Conservation (phyloP, 2,888 invertebrate genomes). For the Trichopria drosophilae region DNA sequence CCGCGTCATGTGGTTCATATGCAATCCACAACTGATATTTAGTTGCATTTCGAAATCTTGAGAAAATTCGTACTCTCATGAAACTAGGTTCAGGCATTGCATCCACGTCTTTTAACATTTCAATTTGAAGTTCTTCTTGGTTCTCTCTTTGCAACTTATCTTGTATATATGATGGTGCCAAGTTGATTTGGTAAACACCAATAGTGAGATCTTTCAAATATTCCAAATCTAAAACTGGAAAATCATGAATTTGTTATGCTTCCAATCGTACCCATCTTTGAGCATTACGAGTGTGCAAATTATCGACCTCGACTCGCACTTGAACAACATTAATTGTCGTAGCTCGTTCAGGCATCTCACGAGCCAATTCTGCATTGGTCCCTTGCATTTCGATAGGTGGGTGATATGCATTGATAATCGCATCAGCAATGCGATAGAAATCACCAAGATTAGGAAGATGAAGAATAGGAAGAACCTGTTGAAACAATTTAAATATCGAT, state of each 20-base stretch:
- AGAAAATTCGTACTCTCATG: slow-evolving; percentile 14
- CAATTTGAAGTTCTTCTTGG: slow-evolving; percentile 11
- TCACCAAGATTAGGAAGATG: slow-evolving; percentile 9
- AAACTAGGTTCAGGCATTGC: slow-evolving; percentile 21
- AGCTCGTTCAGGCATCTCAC: slow-evolving; percentile 9
- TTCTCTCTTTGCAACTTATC: slow-evolving; percentile 15
- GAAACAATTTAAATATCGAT: slow-evolving; percentile 9
- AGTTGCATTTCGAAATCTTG: slow-evolving; percentile 16
- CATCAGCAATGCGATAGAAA: slow-evolving; percentile 8
- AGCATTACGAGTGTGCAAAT: slow-evolving; percentile 20
- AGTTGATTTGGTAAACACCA: slow-evolving; percentile 26
- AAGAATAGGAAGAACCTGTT: slow-evolving; percentile 1
- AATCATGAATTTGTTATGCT: slow-evolving; percentile 22
- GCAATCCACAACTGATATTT: slow-evolving; percentile 23
- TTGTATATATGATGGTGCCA: slow-evolving; percentile 21
- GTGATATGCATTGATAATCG: slow-evolving; percentile 9
- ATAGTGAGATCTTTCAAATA: slow-evolving; percentile 22
- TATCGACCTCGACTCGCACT: slow-evolving; percentile 22
- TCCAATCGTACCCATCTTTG: slow-evolving; percentile 22
- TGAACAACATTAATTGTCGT: slow-evolving; percentile 29
- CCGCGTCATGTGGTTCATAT: slow-evolving; percentile 9
- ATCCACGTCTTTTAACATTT: slow-evolving; percentile 17
- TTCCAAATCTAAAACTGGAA: slow-evolving; percentile 16
- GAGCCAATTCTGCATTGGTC: slow-evolving; percentile 5
- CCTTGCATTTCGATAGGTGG: slow-evolving; percentile 8